Conservation (phyloP, 2,113 vertebrate species). For the Colius striatus region DNA sequence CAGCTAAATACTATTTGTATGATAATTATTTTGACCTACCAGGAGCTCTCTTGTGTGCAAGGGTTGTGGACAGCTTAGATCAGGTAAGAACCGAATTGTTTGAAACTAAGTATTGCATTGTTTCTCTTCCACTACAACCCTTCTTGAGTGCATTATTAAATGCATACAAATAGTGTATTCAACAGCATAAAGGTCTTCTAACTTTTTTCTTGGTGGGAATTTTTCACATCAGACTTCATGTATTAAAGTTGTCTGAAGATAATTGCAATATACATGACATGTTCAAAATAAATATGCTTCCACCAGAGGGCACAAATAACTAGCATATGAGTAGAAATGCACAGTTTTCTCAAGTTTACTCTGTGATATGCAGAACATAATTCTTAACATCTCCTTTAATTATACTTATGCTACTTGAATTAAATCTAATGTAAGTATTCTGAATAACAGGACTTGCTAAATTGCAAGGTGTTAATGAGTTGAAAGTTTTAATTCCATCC, state of each 20-base stretch:
- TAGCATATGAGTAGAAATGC: constrained; percentile 1
- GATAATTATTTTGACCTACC: constrained; percentile 98
- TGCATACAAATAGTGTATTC: neutral
- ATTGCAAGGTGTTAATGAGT: neutral
- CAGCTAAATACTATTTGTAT: constrained; percentile 95
- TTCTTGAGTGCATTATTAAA: neutral
- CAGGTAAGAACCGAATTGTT: constrained; percentile 81
- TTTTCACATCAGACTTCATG: neutral
- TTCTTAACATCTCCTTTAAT: neutral
- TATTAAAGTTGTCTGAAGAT: neutral
- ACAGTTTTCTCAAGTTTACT: neutral
- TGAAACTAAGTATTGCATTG: neutral
- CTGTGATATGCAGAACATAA: neutral
- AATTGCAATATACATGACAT: neutral
- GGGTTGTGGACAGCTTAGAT: constrained; percentile 88
- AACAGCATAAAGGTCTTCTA: neutral
- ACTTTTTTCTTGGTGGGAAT: neutral
- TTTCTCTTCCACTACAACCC: neutral
- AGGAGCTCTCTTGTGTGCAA: constrained; percentile 90
- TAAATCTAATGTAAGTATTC: neutral
- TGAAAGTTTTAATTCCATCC: neutral
- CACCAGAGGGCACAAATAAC: constrained; percentile 67
- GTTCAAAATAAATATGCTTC: constrained; percentile 33
- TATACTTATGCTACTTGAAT: neutral
- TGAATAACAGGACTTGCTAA: fast-evolving